These are phyloP conservation scores for Meleagris gallopavo DNA, from an alignment of 2,113 vertebrate species.

Conservation along the genomic window DNA sequence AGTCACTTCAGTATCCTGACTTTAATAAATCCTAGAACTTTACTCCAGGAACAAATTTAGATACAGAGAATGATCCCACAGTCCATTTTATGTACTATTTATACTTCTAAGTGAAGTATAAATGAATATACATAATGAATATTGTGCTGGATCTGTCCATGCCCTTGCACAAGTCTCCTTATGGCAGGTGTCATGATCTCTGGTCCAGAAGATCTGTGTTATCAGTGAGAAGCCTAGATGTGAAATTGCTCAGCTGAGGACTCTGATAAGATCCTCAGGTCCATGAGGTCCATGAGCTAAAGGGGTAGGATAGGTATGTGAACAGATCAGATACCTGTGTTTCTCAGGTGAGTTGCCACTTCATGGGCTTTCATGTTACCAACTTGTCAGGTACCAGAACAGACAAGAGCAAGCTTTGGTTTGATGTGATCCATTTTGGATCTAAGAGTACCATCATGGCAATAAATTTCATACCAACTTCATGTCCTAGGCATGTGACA, in stretches of 20 bases:
- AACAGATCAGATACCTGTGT: background rate
- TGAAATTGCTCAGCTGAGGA: background rate
- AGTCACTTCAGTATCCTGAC: background rate
- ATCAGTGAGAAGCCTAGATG: background rate
- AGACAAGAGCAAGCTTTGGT: background rate
- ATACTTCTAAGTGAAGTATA: background rate
- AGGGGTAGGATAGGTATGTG: background rate
- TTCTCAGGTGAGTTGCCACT: conserved; percentile 10
- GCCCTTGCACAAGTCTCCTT: background rate
- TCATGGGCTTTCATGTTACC: background rate
- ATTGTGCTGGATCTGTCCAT: background rate
- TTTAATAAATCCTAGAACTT: background rate
- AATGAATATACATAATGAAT: background rate
- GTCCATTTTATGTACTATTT: background rate
- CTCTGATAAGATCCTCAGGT: background rate
- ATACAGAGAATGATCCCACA: background rate
- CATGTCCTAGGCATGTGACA: background rate
- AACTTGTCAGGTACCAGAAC: background rate
- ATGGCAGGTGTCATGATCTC: background rate
- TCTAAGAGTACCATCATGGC: background rate
- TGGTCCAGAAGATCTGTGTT: background rate
- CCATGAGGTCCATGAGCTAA: background rate
- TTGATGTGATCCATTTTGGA: background rate
- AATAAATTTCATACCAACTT: background rate
- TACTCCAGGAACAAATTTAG: background rate